A percentile compares a stretch with the other conserved stretches of the same genome.
These are phyloP conservation scores for Conus canariensis DNA, from an alignment of 2,888 invertebrate species.

Conservation along the genomic window DNA sequence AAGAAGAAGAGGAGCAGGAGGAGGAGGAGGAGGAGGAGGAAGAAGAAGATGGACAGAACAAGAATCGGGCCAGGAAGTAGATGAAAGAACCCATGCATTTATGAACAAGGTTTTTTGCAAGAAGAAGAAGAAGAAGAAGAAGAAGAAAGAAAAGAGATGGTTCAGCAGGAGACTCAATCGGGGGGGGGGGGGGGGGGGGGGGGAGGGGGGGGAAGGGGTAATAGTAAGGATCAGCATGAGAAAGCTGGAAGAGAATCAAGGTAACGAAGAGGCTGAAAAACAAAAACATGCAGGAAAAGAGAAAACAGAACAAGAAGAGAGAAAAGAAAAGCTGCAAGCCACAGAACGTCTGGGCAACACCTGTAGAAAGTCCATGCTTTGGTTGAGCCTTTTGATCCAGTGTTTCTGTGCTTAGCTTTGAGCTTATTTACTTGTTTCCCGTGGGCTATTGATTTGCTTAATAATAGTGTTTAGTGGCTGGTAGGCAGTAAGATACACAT, in stretches of 20 bases:
- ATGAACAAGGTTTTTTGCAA: neutral
- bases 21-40: too few species aligned
- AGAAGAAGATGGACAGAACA: neutral
- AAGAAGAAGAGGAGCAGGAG: conserved; percentile 2
- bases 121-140: neutral
- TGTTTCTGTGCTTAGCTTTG: too few species aligned
- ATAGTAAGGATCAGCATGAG: neutral
- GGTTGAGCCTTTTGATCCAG: too few species aligned
- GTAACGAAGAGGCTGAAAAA: neutral
- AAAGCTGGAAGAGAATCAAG: neutral
- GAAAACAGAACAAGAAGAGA: neutral
- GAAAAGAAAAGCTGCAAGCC: neutral
- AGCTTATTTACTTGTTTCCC: too few species aligned
- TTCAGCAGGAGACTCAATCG: too few species aligned
- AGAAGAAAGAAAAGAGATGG: neutral
- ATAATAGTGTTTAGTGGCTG: too few species aligned
- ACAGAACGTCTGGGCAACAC: neutral
- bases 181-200: too few species aligned
- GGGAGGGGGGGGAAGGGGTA: neutral
- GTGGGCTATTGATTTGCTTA: too few species aligned
- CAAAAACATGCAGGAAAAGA: neutral
- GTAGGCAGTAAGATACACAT: too few species aligned
- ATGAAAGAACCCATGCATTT: too few species aligned
- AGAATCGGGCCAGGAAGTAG: too few species aligned
- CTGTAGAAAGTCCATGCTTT: too few species aligned